A percentile compares a stretch with the other conserved stretches of the same genome.
Evolutionary conservation across 2,888 invertebrate species (phyloP).

Genomic region (Idaea aversata): DNA sequence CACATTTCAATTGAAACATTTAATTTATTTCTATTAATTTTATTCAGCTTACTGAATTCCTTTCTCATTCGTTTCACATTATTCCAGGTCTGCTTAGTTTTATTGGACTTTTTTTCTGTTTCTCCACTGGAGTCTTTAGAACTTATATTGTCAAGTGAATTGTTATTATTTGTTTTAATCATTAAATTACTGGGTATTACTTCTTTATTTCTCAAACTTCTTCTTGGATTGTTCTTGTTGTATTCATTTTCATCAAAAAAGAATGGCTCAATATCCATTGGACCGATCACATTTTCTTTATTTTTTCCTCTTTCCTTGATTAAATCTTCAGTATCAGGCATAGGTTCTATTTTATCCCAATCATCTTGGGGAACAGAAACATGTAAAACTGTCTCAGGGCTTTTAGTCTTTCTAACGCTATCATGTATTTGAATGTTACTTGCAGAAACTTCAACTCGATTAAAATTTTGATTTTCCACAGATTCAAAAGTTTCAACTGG

Average conservation of each 20-base stretch:
- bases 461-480: constrained; percentile 36
- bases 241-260: constrained; percentile 52
- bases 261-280: constrained; percentile 57
- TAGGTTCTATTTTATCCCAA: constrained; percentile 69
- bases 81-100: constrained; percentile 60
- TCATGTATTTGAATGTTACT: constrained; percentile 58
- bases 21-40: constrained; percentile 61
- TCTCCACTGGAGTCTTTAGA: constrained; percentile 44
- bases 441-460: constrained; percentile 41
- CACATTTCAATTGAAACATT: constrained; percentile 73
- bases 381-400: constrained; percentile 42
- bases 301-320: constrained; percentile 19
- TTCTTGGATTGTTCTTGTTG: constrained; percentile 52
- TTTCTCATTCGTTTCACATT: constrained; percentile 72
- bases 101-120: constrained; percentile 46
- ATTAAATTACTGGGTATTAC: constrained; percentile 33
- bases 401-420: constrained; percentile 37
- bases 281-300: constrained; percentile 50
- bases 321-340: constrained; percentile 50
- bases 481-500: constrained; percentile 46
- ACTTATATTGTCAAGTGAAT: constrained; percentile 39
- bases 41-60: constrained; percentile 67
- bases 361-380: constrained; percentile 56
- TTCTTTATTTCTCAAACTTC: constrained; percentile 63
- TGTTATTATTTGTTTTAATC: constrained; percentile 30